Percentiles rank a stretch among this genome's conserved stretches.
phyloP scores from a whole-genome alignment of 2,113 vertebrate genomes.

The Ceyx margarethae region DNA sequence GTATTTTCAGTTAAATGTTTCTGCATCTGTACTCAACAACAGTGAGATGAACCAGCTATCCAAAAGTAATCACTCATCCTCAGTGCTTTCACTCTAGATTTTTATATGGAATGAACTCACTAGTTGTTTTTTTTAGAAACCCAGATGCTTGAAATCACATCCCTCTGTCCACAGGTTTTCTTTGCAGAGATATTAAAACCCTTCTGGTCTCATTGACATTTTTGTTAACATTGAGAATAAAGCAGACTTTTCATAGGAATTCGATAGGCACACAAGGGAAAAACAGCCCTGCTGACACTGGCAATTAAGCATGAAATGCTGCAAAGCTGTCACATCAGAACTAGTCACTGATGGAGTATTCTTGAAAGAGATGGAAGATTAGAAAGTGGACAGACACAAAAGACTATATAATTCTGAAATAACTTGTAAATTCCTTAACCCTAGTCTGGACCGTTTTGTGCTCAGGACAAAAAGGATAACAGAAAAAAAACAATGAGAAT shows the following conservation, averaged over 20 bases:
- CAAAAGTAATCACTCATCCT: not conserved
- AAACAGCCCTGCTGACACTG: not conserved
- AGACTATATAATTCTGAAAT: not conserved
- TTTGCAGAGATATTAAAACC: not conserved
- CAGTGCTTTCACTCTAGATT: not conserved
- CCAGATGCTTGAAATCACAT: not conserved
- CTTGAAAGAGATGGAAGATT: not conserved
- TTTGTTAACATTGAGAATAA: not conserved
- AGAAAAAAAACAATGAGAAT: not conserved
- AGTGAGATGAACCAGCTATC: not conserved
- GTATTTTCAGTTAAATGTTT: conserved; percentile 16
- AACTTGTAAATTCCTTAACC: not conserved
- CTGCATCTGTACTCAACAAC: not conserved
- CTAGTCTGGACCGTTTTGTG: not conserved
- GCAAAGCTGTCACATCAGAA: not conserved
- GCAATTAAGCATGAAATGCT: not conserved
- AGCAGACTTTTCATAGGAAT: not conserved
- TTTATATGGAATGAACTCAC: not conserved
- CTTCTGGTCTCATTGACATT: not conserved
- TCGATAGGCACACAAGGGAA: not conserved
- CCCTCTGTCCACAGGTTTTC: not conserved
- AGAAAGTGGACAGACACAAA: not conserved
- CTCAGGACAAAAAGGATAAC: not conserved
- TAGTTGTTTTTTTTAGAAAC: not conserved
- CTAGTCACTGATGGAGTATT: not conserved